Evolutionary conservation across 37 sponge, comb jelly and placozoan species (phyloP).

Genomic region (Chondrosia reniformis): DNA sequence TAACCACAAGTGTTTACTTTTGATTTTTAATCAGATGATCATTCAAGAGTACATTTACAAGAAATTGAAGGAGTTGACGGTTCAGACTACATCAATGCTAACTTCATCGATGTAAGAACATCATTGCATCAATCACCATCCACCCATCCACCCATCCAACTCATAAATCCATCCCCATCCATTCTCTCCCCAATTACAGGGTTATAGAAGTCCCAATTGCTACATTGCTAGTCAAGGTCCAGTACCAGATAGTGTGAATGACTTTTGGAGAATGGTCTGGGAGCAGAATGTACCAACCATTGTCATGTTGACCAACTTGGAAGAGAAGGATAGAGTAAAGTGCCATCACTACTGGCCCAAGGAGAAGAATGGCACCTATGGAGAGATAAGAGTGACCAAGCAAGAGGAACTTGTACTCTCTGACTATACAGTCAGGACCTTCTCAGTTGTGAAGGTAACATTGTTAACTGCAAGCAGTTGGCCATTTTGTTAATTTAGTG

Average conservation of each 20-base stretch:
- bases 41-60: slow-evolving; percentile 75
- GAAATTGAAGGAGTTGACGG: slow-evolving; percentile 50
- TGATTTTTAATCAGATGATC: slow-evolving; percentile 83
- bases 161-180: no score
- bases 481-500: no score
- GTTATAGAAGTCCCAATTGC: slow-evolving; percentile 13
- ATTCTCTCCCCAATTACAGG: slow-evolving; percentile 20
- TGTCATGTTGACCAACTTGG: slow-evolving; percentile 91
- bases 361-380: slow-evolving; percentile 36
- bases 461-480: no score
- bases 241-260: slow-evolving; percentile 68
- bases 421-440: slow-evolving; percentile 78
- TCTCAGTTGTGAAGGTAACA: slow-evolving; percentile 50
- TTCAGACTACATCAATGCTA: slow-evolving; percentile 94
- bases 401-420: slow-evolving; percentile 66
- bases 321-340: slow-evolving; percentile 86
- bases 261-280: slow-evolving; percentile 98
- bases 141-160: neutral
- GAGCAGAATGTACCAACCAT: slow-evolving; percentile 67
- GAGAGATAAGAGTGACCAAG: slow-evolving; percentile 47
- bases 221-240: slow-evolving; percentile 81
- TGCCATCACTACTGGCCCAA: slow-evolving; percentile 87
- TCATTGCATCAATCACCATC: neutral
- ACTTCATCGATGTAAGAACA: slow-evolving; percentile 80
- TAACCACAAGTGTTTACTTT: neutral